phyloP scores from a whole-genome alignment of 2,113 vertebrate genomes.

The Cyprinodon brontotheroides region DNA sequence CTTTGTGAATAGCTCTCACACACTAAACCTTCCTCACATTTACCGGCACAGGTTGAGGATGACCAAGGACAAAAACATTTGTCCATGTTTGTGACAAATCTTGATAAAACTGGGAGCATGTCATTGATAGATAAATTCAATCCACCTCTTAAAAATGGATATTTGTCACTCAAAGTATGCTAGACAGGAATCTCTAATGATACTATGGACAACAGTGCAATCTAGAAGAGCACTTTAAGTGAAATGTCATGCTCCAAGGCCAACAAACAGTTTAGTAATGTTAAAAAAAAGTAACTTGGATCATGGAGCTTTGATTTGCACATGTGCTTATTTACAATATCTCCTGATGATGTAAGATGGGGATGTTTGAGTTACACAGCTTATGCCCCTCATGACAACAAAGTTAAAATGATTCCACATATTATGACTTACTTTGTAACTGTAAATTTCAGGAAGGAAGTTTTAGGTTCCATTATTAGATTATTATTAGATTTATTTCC shows the following conservation, averaged over 20 bases:
- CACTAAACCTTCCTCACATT: slow-evolving; percentile 41
- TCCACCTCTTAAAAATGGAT: slow-evolving; percentile 21
- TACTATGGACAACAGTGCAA: neutral
- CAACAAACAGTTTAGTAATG: neutral
- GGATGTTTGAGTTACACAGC: neutral
- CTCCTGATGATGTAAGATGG: neutral
- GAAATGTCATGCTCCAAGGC: neutral
- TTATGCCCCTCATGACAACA: neutral
- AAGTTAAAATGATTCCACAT: neutral
- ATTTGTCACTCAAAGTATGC: slow-evolving; percentile 27
- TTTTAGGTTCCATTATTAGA: no score
- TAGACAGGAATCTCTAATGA: slow-evolving; percentile 7
- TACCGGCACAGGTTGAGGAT: slow-evolving; percentile 6
- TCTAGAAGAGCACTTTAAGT: slow-evolving; percentile 1
- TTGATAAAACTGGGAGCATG: slow-evolving; percentile 33
- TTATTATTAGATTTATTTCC: no score
- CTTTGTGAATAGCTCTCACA: slow-evolving; percentile 18
- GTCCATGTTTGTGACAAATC: slow-evolving; percentile 27
- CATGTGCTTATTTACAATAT: neutral
- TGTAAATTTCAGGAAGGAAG: no score
- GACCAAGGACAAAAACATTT: slow-evolving; percentile 49
- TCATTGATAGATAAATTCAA: slow-evolving; percentile 47
- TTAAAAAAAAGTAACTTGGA: neutral
- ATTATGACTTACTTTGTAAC: no score
- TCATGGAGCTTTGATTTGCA: neutral